Evolutionary conservation across 2,797 vertebrate species (phyloP), one percentile per base, ranked within the genome.

Genomic region (Urophycis tenuis): DNA sequence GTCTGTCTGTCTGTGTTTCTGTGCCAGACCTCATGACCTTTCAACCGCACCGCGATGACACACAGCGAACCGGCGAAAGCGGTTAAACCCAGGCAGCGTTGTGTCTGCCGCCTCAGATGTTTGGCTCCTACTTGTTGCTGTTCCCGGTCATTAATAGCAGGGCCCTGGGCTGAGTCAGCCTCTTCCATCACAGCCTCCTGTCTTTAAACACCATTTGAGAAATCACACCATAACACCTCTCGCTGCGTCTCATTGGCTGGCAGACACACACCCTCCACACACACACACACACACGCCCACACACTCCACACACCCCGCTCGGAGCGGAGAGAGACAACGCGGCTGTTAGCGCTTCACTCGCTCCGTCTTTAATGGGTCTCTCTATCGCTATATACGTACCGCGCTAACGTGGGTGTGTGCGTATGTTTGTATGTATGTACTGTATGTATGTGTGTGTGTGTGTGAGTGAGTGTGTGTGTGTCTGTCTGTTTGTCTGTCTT

Each of bases 151-250:
- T 25, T 29, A 29, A 64, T 29, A 64, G 60, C 60, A 25, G 9
- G 29, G 60, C 60, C 60, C 60, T 29, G 49, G 22, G 49, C 41
- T 49, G 49, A n/a, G n/a, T 22, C 49, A 22, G 49, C 9, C 60
- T 64, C 53, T 60, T 60, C 60, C 60, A 29, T 64, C 60, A 64
- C 60, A 25, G n/a, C 60, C 60, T 64, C 60, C n/a, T 64, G 60
- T 64, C 60, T 64, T 60, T 25, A 64, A 64, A 25, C 60, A 64
- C 53, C 53, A 15, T 64, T 64, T 9, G 22, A 64, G 53, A 64
- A 64, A 25, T 64, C 53, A 64, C 53, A 64, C 60, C 60, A 64
- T 64, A 64, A 64, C 60, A 64, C 60, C 60, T 64, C 60, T 64
- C n/a, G n/a, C 60, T 11, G 60, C n/a, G 25, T 64, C 60, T 29